Percentiles rank a stretch among this genome's conserved stretches.
phyloP scores from a whole-genome alignment of 2,888 invertebrate genomes.

The Pherbina coryleti region DNA sequence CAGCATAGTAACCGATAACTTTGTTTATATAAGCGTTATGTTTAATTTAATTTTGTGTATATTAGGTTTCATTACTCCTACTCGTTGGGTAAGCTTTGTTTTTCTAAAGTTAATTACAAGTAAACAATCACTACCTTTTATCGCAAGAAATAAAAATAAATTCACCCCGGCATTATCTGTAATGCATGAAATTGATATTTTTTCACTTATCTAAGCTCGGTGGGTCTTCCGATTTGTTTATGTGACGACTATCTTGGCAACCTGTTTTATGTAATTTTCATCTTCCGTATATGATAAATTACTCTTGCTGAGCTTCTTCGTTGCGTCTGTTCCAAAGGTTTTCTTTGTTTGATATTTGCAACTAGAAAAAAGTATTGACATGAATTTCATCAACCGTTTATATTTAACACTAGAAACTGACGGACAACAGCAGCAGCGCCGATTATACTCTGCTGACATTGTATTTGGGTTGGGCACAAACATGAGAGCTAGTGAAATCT shows the following conservation, averaged over 20 bases:
- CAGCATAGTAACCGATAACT: no score
- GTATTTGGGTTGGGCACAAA: neutral
- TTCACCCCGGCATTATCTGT: neutral
- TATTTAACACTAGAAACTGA: neutral
- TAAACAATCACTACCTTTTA: no score
- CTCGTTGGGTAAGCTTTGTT: no score
- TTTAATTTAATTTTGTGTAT: no score
- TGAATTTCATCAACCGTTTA: neutral
- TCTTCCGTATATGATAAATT: neutral
- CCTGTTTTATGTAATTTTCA: neutral
- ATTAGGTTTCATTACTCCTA: no score
- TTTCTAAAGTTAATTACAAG: no score
- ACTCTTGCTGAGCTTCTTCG: neutral
- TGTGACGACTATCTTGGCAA: neutral
- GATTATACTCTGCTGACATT: neutral
- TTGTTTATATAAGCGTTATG: no score
- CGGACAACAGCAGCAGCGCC: neutral
- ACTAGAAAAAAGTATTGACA: neutral
- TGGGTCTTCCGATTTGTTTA: neutral
- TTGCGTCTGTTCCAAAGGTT: neutral
- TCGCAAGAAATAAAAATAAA: no score
- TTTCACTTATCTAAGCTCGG: neutral
- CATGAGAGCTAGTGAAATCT: neutral
- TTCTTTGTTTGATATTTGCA: neutral
- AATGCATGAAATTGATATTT: slow-evolving; percentile 2